phyloP scores from a whole-genome alignment of 2,888 invertebrate genomes.

The Platynereis dumerilii region DNA sequence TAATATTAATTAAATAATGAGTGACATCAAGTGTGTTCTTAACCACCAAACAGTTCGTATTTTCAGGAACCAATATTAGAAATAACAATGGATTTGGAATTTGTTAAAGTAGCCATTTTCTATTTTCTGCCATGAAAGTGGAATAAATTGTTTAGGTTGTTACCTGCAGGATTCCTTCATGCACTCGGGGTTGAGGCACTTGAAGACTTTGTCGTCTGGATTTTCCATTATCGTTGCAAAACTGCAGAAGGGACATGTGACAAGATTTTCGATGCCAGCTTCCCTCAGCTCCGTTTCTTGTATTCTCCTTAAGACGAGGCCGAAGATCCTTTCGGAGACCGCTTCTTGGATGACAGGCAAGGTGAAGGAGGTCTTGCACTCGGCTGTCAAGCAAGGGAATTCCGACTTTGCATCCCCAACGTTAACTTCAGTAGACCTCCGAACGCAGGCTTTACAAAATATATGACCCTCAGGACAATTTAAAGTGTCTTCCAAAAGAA shows the following conservation, averaged over 20 bases:
- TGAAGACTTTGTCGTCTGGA: conserved; percentile 64
- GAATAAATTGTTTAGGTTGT: too few relatives aligned
- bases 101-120: too few relatives aligned
- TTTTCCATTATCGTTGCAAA: conserved; percentile 67
- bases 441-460: conserved; percentile 56
- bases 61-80: too few relatives aligned
- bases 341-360: conserved; percentile 59
- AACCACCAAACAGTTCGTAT: too few relatives aligned
- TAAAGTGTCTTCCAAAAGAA: conserved; percentile 62
- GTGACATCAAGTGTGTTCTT: too few relatives aligned
- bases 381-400: conserved; percentile 65
- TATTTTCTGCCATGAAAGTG: too few relatives aligned
- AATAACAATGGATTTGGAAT: too few relatives aligned
- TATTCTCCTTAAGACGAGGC: conserved; percentile 65
- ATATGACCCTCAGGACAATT: conserved; percentile 48
- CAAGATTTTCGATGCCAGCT: conserved; percentile 68
- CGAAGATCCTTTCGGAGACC: conserved; percentile 65
- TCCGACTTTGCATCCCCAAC: conserved; percentile 48
- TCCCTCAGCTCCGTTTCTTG: conserved; percentile 67
- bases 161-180: conserved; percentile 69
- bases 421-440: conserved; percentile 47
- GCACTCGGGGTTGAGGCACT: conserved; percentile 69
- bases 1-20: too few relatives aligned
- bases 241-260: conserved; percentile 69
- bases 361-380: conserved; percentile 54